Evolutionary conservation across 2,888 invertebrate genomes (phyloP).

Genomic region (Agriopis leucophaearia): DNA sequence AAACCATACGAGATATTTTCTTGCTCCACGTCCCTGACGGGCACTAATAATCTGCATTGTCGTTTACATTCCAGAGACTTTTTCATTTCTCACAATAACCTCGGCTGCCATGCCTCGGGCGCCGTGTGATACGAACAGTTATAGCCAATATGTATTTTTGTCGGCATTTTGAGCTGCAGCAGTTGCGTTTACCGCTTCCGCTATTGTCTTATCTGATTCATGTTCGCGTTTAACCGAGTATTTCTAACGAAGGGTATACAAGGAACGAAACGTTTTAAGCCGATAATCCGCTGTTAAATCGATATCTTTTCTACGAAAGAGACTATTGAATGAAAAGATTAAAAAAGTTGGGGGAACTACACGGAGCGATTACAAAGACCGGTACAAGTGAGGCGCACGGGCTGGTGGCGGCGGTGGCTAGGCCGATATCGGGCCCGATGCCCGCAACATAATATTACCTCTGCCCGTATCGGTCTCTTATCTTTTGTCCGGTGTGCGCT

Average conservation of each 20-base stretch:
- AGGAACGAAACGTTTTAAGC: conserved; percentile 52
- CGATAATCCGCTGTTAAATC: conserved; percentile 56
- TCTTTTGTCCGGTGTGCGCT: conserved; percentile 83
- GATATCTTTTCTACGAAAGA: conserved; percentile 57
- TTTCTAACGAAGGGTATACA: conserved; percentile 47
- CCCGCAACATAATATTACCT: conserved; percentile 76
- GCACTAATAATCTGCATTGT: conserved; percentile 79
- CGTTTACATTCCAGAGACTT: conserved; percentile 77
- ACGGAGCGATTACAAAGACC: conserved; percentile 64
- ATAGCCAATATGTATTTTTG: conserved; percentile 61
- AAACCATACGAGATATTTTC: conserved; percentile 63
- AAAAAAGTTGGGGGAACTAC: conserved; percentile 59
- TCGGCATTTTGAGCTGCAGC: conserved; percentile 63
- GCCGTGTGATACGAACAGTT: conserved; percentile 67
- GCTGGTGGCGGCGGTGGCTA: conserved; percentile 17
- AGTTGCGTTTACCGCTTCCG: conserved; percentile 51
- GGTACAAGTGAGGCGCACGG: conserved; percentile 58
- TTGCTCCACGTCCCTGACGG: conserved; percentile 70
- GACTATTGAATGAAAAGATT: conserved; percentile 59
- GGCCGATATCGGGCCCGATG: conserved; percentile 64
- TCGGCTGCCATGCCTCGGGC: conserved; percentile 64
- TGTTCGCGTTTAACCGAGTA: conserved; percentile 38
- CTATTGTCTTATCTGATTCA: conserved; percentile 64
- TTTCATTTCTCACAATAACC: conserved; percentile 71
- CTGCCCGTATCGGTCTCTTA: conserved; percentile 75